Conservation (phyloP, 2,113 vertebrate genomes). For the Periophthalmodon schlosseri region DNA sequence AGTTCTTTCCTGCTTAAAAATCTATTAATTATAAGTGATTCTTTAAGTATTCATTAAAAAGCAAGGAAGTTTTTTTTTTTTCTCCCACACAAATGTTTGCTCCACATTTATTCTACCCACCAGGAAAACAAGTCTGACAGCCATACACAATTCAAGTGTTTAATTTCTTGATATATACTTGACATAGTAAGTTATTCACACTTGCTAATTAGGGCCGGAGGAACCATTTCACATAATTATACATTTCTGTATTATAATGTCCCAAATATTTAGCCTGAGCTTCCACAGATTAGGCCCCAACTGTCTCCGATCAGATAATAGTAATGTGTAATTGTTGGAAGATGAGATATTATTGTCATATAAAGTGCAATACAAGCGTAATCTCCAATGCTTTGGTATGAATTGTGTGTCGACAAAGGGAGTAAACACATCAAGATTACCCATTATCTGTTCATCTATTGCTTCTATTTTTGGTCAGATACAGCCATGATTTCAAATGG, state of each 20-base stretch:
- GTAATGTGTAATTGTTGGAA: constrained; percentile 45
- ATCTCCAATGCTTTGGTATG: constrained; percentile 32
- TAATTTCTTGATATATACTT: constrained; percentile 48
- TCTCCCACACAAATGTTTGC: constrained; percentile 20
- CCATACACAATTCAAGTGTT: constrained; percentile 22
- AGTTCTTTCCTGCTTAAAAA: constrained; percentile 2
- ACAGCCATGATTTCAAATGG: not conserved
- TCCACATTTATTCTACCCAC: constrained; percentile 7
- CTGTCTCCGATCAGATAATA: constrained; percentile 50
- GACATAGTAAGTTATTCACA: constrained; percentile 38
- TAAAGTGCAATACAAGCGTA: constrained; percentile 45
- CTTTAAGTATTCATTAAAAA: constrained; percentile 15
- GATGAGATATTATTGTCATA: constrained; percentile 60
- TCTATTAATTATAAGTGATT: constrained; percentile 6
- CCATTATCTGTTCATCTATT: constrained; percentile 16
- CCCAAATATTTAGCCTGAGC: constrained; percentile 60
- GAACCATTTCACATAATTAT: constrained; percentile 58
- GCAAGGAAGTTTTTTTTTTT: constrained; percentile 12
- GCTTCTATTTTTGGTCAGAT: not conserved
- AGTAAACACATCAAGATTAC: constrained; percentile 20
- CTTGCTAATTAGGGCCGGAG: constrained; percentile 65
- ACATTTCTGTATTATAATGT: constrained; percentile 52
- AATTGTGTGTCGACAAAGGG: constrained; percentile 37
- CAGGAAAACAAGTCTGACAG: not conserved
- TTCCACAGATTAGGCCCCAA: constrained; percentile 43